Evolutionary conservation across 2,797 vertebrate species (phyloP).

Genomic region (Alcedo atthis): DNA sequence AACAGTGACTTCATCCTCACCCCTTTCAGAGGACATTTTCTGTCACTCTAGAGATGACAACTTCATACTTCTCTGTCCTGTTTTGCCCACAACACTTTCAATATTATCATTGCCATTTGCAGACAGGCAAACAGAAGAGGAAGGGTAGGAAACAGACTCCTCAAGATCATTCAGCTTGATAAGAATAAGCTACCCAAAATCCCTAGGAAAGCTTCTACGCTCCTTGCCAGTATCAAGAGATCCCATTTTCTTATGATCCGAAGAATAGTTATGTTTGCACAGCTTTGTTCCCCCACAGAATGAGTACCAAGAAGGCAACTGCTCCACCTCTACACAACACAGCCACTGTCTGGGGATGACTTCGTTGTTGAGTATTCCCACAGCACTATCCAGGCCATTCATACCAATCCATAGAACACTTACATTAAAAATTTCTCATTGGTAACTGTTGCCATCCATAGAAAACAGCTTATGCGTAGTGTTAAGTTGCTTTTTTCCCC

Average conservation of each 20-base stretch:
- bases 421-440: not conserved
- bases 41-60: not conserved
- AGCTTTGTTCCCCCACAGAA: no score
- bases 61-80: not conserved
- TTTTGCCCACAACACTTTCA: not conserved
- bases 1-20: not conserved
- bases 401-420: not conserved
- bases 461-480: not conserved
- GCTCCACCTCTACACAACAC: not conserved
- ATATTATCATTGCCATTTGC: not conserved
- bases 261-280: no score
- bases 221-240: no score
- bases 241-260: no score
- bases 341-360: rapidly evolving
- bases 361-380: not conserved
- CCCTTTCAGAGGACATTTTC: not conserved
- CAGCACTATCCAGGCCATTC: not conserved
- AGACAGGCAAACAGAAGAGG: not conserved
- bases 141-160: not conserved
- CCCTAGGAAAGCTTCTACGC: no score
- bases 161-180: no score
- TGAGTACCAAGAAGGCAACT: not conserved
- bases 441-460: not conserved
- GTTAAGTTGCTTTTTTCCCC: not conserved
- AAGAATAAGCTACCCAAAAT: no score